phyloP scores from a whole-genome alignment of 2,888 invertebrate species.

The Aromia moschata region DNA sequence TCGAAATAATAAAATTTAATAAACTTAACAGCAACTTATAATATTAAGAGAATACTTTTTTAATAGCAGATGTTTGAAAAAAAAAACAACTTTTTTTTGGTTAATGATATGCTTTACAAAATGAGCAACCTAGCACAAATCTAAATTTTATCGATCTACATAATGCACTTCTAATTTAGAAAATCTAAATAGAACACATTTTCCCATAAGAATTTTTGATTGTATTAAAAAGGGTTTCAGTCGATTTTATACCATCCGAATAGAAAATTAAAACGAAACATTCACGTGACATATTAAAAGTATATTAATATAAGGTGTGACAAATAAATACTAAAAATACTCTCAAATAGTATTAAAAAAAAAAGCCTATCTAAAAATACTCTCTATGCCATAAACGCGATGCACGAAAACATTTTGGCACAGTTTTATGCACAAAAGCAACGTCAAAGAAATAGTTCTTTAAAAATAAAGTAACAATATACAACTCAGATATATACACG shows the following conservation, averaged over 20 bases:
- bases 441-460: conserved; percentile 23
- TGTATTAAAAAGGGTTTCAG: conserved; percentile 37
- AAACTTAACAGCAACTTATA: conserved; percentile 39
- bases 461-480: conserved; percentile 27
- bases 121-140: conserved; percentile 37
- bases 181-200: conserved; percentile 43
- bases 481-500: conserved; percentile 27
- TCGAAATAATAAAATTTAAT: conserved; percentile 32
- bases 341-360: conserved; percentile 31
- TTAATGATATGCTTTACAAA: conserved; percentile 37
- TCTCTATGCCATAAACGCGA: conserved; percentile 28
- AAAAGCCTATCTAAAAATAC: conserved; percentile 31
- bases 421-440: conserved; percentile 35
- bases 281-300: conserved; percentile 28
- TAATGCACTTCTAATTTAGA: conserved; percentile 30
- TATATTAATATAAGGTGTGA: conserved; percentile 29
- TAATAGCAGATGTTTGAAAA: conserved; percentile 24
- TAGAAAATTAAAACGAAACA: conserved; percentile 22
- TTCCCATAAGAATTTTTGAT: conserved; percentile 42
- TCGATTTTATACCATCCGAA: conserved; percentile 26
- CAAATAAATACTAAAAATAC: conserved; percentile 39
- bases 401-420: conserved; percentile 31
- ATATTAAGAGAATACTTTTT: conserved; percentile 28
- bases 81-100: conserved; percentile 19
- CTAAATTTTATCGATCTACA: conserved; percentile 23